Conservation (phyloP, 2,113 vertebrate genomes). For the Catagonus wagneri region DNA sequence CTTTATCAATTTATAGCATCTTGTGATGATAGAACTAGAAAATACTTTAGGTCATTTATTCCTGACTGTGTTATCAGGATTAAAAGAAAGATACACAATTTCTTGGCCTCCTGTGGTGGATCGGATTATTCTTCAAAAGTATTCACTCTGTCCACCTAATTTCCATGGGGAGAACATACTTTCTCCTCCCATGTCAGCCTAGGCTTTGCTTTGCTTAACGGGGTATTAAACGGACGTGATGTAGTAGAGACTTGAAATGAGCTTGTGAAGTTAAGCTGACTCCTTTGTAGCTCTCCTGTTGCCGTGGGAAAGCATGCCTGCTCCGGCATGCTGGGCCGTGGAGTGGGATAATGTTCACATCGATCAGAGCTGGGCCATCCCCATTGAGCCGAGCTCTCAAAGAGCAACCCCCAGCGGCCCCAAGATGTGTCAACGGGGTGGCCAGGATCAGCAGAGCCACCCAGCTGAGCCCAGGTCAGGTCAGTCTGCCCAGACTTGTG, state of each 20-base stretch:
- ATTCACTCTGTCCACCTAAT: not conserved
- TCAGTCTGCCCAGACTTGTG: not conserved
- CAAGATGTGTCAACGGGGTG: not conserved
- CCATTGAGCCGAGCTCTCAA: not conserved
- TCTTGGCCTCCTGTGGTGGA: not conserved
- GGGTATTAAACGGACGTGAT: not conserved
- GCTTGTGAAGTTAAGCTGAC: not conserved
- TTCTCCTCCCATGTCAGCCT: not conserved
- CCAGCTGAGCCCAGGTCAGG: not conserved
- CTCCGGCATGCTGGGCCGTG: not conserved
- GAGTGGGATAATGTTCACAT: not conserved
- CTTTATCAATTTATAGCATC: not conserved
- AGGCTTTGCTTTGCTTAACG: not conserved
- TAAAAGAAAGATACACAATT: not conserved
- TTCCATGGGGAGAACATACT: not conserved
- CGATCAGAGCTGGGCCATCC: not conserved
- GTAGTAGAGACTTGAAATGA: not conserved
- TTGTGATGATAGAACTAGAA: not conserved
- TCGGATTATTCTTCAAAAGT: not conserved
- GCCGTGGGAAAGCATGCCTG: not conserved
- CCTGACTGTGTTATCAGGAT: not conserved
- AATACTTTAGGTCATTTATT: conserved; percentile 9
- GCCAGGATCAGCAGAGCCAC: not conserved
- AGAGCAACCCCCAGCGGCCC: not conserved
- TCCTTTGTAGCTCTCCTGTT: not conserved